Evolutionary conservation across 2,888 invertebrate species (phyloP).

Genomic region (Tromatobia lineatoria): DNA sequence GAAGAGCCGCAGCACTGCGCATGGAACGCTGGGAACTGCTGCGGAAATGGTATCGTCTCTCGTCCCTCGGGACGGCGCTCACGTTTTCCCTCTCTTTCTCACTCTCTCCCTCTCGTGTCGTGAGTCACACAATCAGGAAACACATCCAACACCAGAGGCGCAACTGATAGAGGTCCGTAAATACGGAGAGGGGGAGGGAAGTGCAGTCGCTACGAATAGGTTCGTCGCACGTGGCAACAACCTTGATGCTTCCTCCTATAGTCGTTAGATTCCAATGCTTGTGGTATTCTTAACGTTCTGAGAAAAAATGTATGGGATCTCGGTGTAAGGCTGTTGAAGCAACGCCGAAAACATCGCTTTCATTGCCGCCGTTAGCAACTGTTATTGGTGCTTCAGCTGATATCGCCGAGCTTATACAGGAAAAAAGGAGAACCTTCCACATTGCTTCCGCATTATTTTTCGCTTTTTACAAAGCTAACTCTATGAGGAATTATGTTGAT

Average conservation of each 20-base stretch:
- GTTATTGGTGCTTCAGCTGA: background rate
- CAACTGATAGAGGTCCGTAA: constrained; percentile 22
- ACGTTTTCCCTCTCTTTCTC: constrained; percentile 10
- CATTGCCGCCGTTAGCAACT: no score
- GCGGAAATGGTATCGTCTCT: constrained; percentile 49
- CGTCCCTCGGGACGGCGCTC: constrained; percentile 51
- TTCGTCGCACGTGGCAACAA: constrained; percentile 31
- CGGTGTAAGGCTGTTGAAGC: background rate
- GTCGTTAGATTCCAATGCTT: constrained; percentile 39
- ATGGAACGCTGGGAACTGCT: constrained; percentile 19
- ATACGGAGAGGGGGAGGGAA: background rate
- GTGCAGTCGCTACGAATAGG: constrained; percentile 43
- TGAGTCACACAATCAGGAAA: constrained; percentile 53
- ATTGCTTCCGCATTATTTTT: no score
- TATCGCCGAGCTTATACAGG: background rate
- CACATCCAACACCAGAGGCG: constrained; percentile 24
- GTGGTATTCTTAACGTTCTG: constrained; percentile 1
- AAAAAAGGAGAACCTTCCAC: no score
- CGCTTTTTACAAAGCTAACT: no score
- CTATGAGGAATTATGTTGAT: no score
- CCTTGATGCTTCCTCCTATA: constrained; percentile 26
- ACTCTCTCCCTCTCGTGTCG: background rate
- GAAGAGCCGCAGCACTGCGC: constrained; percentile 18
- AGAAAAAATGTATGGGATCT: background rate
- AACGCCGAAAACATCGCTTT: no score